A percentile compares a stretch with the other conserved stretches of the same genome.
Conservation (phyloP, 1,140 invertebrate species). For the Ladona fulva region DNA sequence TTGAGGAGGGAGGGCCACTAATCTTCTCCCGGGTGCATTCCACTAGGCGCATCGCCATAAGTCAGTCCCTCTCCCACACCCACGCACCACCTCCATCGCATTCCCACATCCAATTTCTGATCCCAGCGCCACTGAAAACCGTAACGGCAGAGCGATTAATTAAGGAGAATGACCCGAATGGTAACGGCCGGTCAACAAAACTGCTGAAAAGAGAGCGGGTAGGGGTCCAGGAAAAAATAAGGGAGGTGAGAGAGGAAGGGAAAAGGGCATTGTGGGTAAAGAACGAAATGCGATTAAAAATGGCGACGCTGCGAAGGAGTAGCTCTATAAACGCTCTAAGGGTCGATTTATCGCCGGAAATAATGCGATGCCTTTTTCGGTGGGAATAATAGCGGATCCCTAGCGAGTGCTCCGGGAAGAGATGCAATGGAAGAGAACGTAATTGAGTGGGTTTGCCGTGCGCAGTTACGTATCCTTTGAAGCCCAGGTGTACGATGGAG, state of each 20-base stretch:
- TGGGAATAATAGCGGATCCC: no score
- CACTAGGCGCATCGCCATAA: not conserved
- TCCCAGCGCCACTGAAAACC: slow-evolving; percentile 6
- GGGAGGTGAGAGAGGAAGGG: not conserved
- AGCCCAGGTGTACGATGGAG: no score
- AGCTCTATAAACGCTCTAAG: no score
- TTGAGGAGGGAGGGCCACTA: slow-evolving; percentile 1
- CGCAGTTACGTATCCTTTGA: no score
- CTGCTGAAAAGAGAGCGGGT: not conserved
- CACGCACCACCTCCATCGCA: not conserved
- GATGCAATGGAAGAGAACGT: no score
- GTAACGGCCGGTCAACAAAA: slow-evolving; percentile 7
- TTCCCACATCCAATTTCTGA: slow-evolving; percentile 9
- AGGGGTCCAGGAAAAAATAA: not conserved
- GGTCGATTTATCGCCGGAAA: no score
- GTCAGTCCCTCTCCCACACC: not conserved
- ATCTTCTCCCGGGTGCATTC: slow-evolving; percentile 2
- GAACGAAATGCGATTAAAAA: no score
- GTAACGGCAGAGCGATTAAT: not conserved
- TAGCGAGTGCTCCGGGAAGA: no score
- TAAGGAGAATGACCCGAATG: not conserved
- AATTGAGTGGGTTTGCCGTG: no score
- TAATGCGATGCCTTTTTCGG: no score
- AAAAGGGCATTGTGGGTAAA: not conserved
- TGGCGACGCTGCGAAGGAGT: no score